phyloP scores from a whole-genome alignment of 2,888 invertebrate species.

The Diaphora mendica region DNA sequence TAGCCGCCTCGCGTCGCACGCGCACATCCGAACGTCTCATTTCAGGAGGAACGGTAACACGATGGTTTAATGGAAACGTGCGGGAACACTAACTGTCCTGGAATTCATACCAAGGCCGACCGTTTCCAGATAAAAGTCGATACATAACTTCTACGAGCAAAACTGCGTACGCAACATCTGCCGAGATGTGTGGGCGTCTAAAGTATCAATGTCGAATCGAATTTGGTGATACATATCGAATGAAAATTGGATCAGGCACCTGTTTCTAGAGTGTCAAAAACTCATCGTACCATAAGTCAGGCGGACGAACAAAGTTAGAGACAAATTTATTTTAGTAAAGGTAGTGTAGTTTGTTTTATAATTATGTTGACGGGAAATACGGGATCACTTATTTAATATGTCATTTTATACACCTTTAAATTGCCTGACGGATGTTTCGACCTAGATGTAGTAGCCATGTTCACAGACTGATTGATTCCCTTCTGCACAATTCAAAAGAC shows the following conservation, averaged over 20 bases:
- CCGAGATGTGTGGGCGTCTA: slow-evolving; percentile 47
- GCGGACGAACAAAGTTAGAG: slow-evolving; percentile 12
- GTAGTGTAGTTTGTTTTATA: slow-evolving; percentile 16
- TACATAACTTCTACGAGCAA: slow-evolving; percentile 47
- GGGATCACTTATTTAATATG: neutral
- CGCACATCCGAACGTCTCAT: slow-evolving; percentile 60
- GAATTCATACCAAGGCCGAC: slow-evolving; percentile 74
- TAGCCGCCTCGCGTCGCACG: slow-evolving; percentile 50
- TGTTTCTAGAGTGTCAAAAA: slow-evolving; percentile 20
- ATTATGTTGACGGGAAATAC: neutral
- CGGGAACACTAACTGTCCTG: slow-evolving; percentile 69
- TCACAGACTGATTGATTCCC: too few species aligned
- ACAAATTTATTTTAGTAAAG: slow-evolving; percentile 46
- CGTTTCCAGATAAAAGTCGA: slow-evolving; percentile 62
- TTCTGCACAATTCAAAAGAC: neutral
- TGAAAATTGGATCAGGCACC: slow-evolving; percentile 45
- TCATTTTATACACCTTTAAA: neutral
- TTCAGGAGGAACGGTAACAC: slow-evolving; percentile 67
- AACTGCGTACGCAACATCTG: slow-evolving; percentile 49
- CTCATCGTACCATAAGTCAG: neutral
- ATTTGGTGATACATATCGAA: slow-evolving; percentile 45
- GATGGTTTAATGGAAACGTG: slow-evolving; percentile 63
- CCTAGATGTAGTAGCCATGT: too few species aligned
- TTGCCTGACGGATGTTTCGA: too few species aligned
- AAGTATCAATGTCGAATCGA: slow-evolving; percentile 41